These are phyloP conservation scores for human (Homo sapiens) DNA, from an alignment of 2,113 vertebrate genomes.

Conservation along the genomic window GRCh38 chr13:48211501-48212000, in stretches of 20 bases:
- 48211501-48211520: too few relatives aligned
- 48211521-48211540: slow-evolving; percentile 6
- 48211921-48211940: neutral
- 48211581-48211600: neutral
- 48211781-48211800: neutral
- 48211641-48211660: neutral
- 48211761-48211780: neutral
- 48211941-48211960: neutral
- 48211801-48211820: neutral
- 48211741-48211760: neutral
- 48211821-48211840: neutral
- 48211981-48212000: neutral
- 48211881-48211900: neutral
- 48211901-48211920: neutral
- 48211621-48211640: neutral
- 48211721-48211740: neutral
- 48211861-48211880: neutral
- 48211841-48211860: neutral
- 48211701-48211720: neutral
- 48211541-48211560: neutral
- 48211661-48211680: neutral
- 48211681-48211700: neutral
- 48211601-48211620: neutral
- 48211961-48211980: neutral
- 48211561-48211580: neutral